These are phyloP conservation scores for Thera britannica DNA, from an alignment of 2,888 invertebrate species.

Conservation along the genomic window DNA sequence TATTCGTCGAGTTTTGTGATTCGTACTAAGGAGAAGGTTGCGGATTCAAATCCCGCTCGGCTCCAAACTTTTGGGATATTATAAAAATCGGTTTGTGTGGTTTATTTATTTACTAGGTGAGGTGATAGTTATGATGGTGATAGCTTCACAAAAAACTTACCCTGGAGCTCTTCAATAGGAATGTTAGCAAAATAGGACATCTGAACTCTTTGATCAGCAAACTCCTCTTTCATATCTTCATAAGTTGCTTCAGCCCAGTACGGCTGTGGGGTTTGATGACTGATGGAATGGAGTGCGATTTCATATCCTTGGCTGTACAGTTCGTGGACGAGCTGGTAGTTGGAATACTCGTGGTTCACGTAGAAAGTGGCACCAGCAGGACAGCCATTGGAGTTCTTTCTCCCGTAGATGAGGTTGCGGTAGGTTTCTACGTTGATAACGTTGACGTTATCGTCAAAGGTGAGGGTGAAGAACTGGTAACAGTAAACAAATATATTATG, in stretches of 20 bases:
- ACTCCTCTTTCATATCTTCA: slow-evolving; percentile 81
- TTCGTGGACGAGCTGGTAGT: slow-evolving; percentile 86
- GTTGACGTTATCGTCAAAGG: slow-evolving; percentile 88
- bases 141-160: slow-evolving; percentile 45
- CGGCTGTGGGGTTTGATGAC: slow-evolving; percentile 80
- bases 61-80: no score
- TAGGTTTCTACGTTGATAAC: slow-evolving; percentile 82
- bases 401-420: slow-evolving; percentile 73
- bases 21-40: no score
- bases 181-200: slow-evolving; percentile 83
- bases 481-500: background rate
- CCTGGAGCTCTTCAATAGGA: slow-evolving; percentile 65
- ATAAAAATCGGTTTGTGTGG: no score
- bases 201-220: slow-evolving; percentile 84
- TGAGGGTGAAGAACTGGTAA: slow-evolving; percentile 86
- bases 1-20: no score
- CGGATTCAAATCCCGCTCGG: no score
- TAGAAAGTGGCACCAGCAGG: slow-evolving; percentile 87
- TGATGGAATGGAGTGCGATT: slow-evolving; percentile 89
- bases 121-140: no score
- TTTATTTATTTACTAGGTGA: no score
- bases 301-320: slow-evolving; percentile 86
- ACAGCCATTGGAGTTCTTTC: slow-evolving; percentile 87
- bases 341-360: slow-evolving; percentile 89
- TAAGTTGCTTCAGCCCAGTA: slow-evolving; percentile 86